Base-by-base conservation (phyloP, 2,113 vertebrate genomes). In the Grallaria varia region DNA sequence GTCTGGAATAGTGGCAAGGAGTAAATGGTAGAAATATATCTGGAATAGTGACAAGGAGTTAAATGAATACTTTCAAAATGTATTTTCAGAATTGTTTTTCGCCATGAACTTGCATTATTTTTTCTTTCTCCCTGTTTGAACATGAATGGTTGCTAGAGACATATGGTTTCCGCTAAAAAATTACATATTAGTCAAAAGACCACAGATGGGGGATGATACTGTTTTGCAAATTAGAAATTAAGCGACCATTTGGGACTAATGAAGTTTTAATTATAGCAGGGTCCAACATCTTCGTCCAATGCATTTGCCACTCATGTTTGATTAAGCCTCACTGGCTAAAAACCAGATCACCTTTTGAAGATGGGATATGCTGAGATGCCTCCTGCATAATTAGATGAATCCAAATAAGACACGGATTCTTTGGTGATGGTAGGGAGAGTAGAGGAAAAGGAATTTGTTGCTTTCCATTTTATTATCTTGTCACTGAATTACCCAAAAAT, bases 201-300 rank as follows among this genome's bases (percentile, higher is more conserved):
- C 67, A 62, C 58, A 93, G 71, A 73, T 77, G 63, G 60, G 40
- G 49, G 18, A 53, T 45, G 58, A 55, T 73, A 44, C 22, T 68
- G 21, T 80, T 91, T 69, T 55, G 33, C 20, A 77, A 66, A 93
- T 93, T 80, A 86, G 81, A 83, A 88, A 95, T 83, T 44, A 91
- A 71, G n/a, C 0, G 0, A 72, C 22, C 19, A 4, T 59, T 96
- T 88, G 35, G 56, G 75, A 88, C 50, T 94, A 89, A 91, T 67
- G 71, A 96, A 85, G 59, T 93, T 94, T 84, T 79, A 64, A 75
- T 94, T 91, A 58, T 7, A 52, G 25, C 25, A 69, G 30, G 8
- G 37, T 47, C 42, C 71, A 66, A 6, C 35, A 22, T 67, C 77
- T 83, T 87, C 86, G 63, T 62, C 49, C 42, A 33, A 14, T 67